Evolutionary conservation across 2,113 vertebrate genomes (phyloP).

Genomic region (Sorex araneus): DNA sequence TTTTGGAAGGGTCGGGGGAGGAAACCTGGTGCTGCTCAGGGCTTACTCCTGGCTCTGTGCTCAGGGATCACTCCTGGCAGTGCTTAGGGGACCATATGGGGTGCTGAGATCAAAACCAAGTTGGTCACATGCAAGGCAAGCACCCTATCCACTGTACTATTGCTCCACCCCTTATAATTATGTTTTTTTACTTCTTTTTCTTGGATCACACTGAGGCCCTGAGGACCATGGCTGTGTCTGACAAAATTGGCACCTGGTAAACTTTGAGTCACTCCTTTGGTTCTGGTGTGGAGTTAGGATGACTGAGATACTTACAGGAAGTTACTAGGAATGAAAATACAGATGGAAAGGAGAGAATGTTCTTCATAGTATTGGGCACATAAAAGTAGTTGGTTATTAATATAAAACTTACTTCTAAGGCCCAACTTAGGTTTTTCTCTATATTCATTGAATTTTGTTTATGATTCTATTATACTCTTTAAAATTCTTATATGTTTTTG

Average conservation of each 20-base stretch:
- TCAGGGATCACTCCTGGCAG: too few relatives aligned
- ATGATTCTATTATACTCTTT: conserved; percentile 22
- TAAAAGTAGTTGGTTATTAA: neutral
- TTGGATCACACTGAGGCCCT: neutral
- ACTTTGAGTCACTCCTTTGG: conserved; percentile 11
- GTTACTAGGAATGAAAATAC: neutral
- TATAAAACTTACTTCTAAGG: neutral
- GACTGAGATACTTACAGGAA: neutral
- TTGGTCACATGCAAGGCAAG: too few relatives aligned
- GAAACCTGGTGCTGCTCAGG: too few relatives aligned
- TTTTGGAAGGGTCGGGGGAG: too few relatives aligned
- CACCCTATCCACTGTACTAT: too few relatives aligned
- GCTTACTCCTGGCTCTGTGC: too few relatives aligned
- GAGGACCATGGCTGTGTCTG: neutral
- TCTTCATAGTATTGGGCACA: neutral
- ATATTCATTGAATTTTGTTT: neutral
- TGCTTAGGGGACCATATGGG: too few relatives aligned
- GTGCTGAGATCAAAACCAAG: too few relatives aligned
- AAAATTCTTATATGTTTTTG: neutral
- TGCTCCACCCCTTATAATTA: too few relatives aligned
- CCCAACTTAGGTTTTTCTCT: neutral
- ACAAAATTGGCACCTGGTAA: neutral
- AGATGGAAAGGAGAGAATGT: neutral
- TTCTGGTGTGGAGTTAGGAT: neutral
- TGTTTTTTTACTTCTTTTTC: neutral